Evolutionary conservation across 1,140 invertebrate species (phyloP).

Genomic region (Caerostris darwini): DNA sequence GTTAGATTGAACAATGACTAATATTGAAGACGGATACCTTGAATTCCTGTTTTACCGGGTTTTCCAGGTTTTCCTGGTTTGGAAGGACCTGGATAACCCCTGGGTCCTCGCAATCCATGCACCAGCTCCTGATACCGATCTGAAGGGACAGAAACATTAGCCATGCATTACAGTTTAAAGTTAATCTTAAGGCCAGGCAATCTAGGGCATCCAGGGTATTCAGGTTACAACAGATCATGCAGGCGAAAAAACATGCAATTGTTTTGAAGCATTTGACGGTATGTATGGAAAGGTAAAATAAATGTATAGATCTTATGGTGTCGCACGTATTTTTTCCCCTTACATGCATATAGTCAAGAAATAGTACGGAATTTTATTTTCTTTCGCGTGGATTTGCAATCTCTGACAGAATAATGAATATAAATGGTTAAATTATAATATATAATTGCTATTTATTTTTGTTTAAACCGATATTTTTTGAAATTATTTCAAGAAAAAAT

Average conservation of each 20-base stretch:
- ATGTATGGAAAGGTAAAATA: not conserved
- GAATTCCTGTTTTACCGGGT: conserved; percentile 82
- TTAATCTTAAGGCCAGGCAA: not conserved
- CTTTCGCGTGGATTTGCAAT: no score
- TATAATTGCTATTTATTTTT: no score
- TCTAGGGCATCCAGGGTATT: conserved; percentile 56
- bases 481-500: no score
- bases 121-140: conserved; percentile 84
- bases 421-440: no score
- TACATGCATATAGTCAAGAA: no score
- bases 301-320: no score
- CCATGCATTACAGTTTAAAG: not conserved
- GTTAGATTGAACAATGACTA: no score
- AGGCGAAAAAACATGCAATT: conserved; percentile 3
- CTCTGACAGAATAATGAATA: no score
- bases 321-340: no score
- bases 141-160: conserved; percentile 77
- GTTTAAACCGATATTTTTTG: no score
- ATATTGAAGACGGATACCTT: conserved; percentile 80
- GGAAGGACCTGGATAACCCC: conserved; percentile 83
- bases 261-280: not conserved
- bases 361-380: no score
- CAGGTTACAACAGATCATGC: conserved; percentile 6
- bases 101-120: conserved; percentile 83
- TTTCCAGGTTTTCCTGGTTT: conserved; percentile 81